phyloP scores from a whole-genome alignment of 2,797 vertebrate species.

The Alcedo quadribrachys region DNA sequence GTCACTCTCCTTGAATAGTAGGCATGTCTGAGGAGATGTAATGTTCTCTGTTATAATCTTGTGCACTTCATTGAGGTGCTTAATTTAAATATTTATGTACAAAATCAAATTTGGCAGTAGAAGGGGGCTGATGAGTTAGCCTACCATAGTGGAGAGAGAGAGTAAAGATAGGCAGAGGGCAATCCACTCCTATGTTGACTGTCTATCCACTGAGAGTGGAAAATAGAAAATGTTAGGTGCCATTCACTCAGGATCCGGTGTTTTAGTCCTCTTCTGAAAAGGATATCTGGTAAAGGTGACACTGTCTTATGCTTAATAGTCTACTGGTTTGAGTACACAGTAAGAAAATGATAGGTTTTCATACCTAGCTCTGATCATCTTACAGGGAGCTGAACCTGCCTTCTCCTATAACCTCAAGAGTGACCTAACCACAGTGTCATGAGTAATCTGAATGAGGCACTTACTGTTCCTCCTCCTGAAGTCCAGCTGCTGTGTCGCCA shows the following conservation, averaged over 20 bases:
- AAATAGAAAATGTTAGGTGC: conserved; percentile 37
- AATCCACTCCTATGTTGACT: conserved; percentile 20
- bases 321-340: conserved; percentile 38
- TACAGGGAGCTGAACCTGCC: conserved; percentile 23
- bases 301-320: conserved; percentile 34
- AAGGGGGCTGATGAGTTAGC: not conserved
- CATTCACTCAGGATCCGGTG: not conserved
- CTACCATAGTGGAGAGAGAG: not conserved
- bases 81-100: conserved; percentile 8
- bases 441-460: not conserved
- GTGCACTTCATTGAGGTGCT: not conserved
- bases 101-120: not conserved
- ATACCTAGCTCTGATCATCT: not conserved
- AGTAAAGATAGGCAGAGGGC: not conserved
- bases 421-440: not conserved
- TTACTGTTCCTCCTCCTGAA: not conserved
- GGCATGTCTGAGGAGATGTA: not conserved
- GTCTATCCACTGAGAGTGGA: not conserved
- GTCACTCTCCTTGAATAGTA: not conserved
- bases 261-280: conserved; percentile 41
- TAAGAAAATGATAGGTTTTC: conserved; percentile 20
- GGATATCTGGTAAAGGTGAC: conserved; percentile 43
- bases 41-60: not conserved
- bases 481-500: not conserved
- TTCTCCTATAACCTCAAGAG: not conserved